Evolutionary conservation across 1,140 invertebrate species (phyloP).

Genomic region (Drosophila busckii): DNA sequence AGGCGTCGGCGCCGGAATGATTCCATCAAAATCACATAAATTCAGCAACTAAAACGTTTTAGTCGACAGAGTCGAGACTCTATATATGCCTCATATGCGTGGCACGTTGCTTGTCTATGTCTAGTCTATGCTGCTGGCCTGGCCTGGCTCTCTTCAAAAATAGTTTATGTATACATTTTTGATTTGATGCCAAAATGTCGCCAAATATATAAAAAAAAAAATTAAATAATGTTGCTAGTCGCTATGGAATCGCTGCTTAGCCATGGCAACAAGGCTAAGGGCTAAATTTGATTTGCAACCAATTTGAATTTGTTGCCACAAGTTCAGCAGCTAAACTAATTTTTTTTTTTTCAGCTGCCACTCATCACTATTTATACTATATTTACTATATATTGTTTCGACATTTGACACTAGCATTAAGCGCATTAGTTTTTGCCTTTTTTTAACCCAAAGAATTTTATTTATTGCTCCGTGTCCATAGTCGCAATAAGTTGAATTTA

Average conservation of each 20-base stretch:
- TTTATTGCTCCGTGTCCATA: too few species aligned
- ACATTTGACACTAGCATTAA: too few species aligned
- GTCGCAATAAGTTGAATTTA: slow-evolving; percentile 40
- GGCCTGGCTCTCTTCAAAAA: slow-evolving; percentile 49
- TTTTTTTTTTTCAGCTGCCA: too few species aligned
- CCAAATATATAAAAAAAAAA: slow-evolving; percentile 38
- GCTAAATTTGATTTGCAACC: too few species aligned
- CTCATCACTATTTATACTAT: too few species aligned
- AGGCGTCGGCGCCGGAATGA: slow-evolving; percentile 51
- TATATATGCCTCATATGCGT: slow-evolving; percentile 19
- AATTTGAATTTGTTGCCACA: too few species aligned
- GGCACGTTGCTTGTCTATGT: too few species aligned
- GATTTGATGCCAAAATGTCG: slow-evolving; percentile 73
- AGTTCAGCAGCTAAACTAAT: too few species aligned
- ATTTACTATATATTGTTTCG: too few species aligned
- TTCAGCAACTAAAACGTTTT: slow-evolving; percentile 71
- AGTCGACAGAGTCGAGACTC: slow-evolving; percentile 53
- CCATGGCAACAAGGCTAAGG: too few species aligned
- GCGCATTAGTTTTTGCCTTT: too few species aligned
- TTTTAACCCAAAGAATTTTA: too few species aligned
- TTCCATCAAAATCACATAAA: slow-evolving; percentile 75
- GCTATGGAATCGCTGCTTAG: background rate
- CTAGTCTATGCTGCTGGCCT: slow-evolving; percentile 1
- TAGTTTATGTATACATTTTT: slow-evolving; percentile 74
- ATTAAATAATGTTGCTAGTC: slow-evolving; percentile 53